phyloP scores from a whole-genome alignment of 2,888 invertebrate genomes.

The Plutella xylostella region DNA sequence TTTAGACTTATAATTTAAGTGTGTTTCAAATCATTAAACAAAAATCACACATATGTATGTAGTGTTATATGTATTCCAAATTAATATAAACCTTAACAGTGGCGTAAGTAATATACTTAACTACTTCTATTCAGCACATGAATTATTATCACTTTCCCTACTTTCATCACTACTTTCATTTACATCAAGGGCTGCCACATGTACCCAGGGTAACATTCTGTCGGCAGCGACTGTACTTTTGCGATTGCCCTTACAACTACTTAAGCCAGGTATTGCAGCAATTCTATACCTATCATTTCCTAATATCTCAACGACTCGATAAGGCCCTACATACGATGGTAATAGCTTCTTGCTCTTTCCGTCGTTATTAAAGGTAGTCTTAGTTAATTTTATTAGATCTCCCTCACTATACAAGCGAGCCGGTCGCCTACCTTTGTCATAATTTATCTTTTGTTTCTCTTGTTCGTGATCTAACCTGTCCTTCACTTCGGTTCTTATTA shows the following conservation, averaged over 20 bases:
- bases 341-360: conserved; percentile 8
- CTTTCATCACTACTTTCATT: too few species aligned
- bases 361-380: background rate
- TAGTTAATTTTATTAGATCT: conserved; percentile 2
- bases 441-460: background rate
- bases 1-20: too few species aligned
- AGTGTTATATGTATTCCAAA: too few species aligned
- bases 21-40: too few species aligned
- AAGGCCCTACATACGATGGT: too few species aligned
- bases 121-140: too few species aligned
- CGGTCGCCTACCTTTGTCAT: background rate
- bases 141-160: conserved; percentile 4
- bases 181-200: conserved; percentile 8
- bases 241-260: conserved; percentile 1
- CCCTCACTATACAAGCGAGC: conserved; percentile 5
- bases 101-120: too few species aligned
- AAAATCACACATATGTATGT: too few species aligned
- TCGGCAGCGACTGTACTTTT: conserved; percentile 1
- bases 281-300: conserved; percentile 13
- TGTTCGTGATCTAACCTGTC: conserved; percentile 1
- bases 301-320: conserved; percentile 7
- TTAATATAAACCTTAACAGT: too few species aligned
- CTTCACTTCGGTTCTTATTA: background rate
- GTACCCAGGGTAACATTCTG: conserved; percentile 5
- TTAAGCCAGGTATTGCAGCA: conserved; percentile 11